phyloP scores from a whole-genome alignment of 1,140 invertebrate genomes.

The Zaprionus vittiger region DNA sequence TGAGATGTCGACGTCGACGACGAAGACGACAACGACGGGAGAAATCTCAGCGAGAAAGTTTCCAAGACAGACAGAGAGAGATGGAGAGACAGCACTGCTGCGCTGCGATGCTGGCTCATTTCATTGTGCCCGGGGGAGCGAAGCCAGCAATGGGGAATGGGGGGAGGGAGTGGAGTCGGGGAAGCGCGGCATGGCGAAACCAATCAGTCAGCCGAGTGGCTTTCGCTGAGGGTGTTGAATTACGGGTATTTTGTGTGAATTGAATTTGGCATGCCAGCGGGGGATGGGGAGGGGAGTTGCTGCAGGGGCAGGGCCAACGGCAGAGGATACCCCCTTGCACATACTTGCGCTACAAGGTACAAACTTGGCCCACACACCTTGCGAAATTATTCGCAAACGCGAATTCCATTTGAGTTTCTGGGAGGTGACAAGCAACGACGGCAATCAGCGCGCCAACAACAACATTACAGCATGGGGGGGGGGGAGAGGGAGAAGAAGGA shows the following conservation, averaged over 20 bases:
- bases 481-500: neutral
- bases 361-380: slow-evolving; percentile 61
- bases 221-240: slow-evolving; percentile 76
- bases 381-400: slow-evolving; percentile 80
- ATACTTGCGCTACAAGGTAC: neutral
- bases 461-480: neutral
- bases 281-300: too few relatives aligned
- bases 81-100: neutral
- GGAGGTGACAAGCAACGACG: slow-evolving; percentile 70
- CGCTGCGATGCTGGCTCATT: slow-evolving; percentile 55
- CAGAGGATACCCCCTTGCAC: neutral
- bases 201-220: slow-evolving; percentile 75
- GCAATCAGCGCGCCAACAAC: slow-evolving; percentile 68
- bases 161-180: slow-evolving; percentile 28
- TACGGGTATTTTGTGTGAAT: slow-evolving; percentile 82
- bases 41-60: slow-evolving; percentile 67
- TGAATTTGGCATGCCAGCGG: slow-evolving; percentile 72
- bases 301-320: neutral
- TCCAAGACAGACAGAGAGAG: slow-evolving; percentile 12
- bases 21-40: slow-evolving; percentile 7
- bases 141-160: neutral
- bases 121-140: slow-evolving; percentile 71
- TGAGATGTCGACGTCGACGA: slow-evolving; percentile 69
- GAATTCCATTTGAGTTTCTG: slow-evolving; percentile 63
- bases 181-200: neutral